These are phyloP conservation scores for Dynastes grantii DNA, from an alignment of 2,888 invertebrate genomes.

Conservation along the genomic window DNA sequence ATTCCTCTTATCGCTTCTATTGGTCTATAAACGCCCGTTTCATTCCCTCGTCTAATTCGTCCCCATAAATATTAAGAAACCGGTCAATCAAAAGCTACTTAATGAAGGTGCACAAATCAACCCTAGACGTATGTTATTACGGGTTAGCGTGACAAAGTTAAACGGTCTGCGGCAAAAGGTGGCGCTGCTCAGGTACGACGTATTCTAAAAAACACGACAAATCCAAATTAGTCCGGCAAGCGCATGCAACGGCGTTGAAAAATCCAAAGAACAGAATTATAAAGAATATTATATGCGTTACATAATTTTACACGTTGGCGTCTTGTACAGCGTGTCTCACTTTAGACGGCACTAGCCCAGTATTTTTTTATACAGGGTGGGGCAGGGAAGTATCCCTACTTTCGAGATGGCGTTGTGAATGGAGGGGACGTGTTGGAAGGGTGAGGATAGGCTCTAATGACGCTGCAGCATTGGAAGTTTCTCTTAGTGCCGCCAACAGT, in stretches of 20 bases:
- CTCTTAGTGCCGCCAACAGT: too few relatives aligned
- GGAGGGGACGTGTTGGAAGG: too few relatives aligned
- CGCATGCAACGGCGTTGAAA: not conserved
- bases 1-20: too few relatives aligned
- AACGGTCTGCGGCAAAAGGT: slow-evolving; percentile 7
- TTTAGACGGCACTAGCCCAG: too few relatives aligned
- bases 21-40: too few relatives aligned
- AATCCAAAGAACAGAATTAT: not conserved
- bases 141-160: slow-evolving; percentile 12
- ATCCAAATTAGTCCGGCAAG: slow-evolving; percentile 10
- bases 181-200: not conserved
- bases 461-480: too few relatives aligned
- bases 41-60: too few relatives aligned
- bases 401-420: too few relatives aligned
- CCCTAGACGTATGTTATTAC: not conserved
- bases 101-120: not conserved
- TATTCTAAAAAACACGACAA: slow-evolving; percentile 10
- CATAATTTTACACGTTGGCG: not conserved
- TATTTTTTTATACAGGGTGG: too few relatives aligned
- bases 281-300: not conserved
- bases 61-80: not conserved
- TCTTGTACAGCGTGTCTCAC: too few relatives aligned
- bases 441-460: too few relatives aligned
- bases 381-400: too few relatives aligned
- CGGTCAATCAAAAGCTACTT: slow-evolving; percentile 20